Percentiles rank a stretch among this genome's conserved stretches.
These are phyloP conservation scores for Trachurus trachurus DNA, from an alignment of 2,797 vertebrate species.

Conservation along the genomic window DNA sequence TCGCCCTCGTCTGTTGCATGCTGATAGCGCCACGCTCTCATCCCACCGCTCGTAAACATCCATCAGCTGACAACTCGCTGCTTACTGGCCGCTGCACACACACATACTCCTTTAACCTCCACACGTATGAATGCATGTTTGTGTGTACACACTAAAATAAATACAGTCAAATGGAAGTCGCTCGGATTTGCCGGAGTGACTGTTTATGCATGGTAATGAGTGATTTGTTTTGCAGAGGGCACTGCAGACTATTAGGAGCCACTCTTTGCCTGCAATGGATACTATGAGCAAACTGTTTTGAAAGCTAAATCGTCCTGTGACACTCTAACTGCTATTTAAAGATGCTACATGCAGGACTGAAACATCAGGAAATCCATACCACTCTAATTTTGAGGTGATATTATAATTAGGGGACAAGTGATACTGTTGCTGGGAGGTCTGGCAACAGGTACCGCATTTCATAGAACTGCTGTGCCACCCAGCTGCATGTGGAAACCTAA, in stretches of 20 bases:
- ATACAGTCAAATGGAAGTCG: slow-evolving; percentile 36
- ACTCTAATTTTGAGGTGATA: slow-evolving; percentile 60
- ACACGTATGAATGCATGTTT: slow-evolving; percentile 16
- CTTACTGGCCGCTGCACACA: neutral
- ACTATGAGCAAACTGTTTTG: slow-evolving; percentile 42
- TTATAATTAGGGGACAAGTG: slow-evolving; percentile 68
- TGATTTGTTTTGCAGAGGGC: slow-evolving; percentile 29
- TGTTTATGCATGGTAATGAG: slow-evolving; percentile 44
- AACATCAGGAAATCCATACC: slow-evolving; percentile 67
- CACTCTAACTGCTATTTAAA: slow-evolving; percentile 69
- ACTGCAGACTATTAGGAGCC: slow-evolving; percentile 68
- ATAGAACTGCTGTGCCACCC: slow-evolving; percentile 17
- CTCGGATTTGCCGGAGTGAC: neutral
- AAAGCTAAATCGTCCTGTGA: slow-evolving; percentile 22
- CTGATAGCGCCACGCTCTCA: slow-evolving; percentile 64
- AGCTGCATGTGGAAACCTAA: slow-evolving; percentile 11
- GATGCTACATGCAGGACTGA: slow-evolving; percentile 43
- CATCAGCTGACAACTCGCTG: neutral
- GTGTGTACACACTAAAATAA: slow-evolving; percentile 18
- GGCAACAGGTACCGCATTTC: slow-evolving; percentile 45
- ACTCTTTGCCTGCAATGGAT: slow-evolving; percentile 45
- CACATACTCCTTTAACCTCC: neutral
- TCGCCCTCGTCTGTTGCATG: slow-evolving; percentile 47
- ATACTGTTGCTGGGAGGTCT: slow-evolving; percentile 69
- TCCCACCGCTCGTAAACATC: slow-evolving; percentile 58